Evolutionary conservation across 2,888 invertebrate species (phyloP), one percentile per base, ranked within the genome.

Genomic region (Herminia tarsipennalis): DNA sequence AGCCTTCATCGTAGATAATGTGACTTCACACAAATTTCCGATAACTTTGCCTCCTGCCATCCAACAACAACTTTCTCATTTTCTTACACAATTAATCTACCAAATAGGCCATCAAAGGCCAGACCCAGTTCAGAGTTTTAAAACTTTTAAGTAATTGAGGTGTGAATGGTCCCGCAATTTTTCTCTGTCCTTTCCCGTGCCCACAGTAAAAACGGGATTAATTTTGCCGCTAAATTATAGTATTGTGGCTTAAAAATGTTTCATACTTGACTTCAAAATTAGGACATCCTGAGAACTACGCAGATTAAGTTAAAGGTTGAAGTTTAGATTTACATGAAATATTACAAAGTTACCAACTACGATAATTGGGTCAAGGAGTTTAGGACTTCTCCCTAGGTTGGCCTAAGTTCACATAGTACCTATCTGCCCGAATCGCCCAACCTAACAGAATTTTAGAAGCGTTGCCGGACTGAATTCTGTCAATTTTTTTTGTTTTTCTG

Each of bases 51-150:
- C 4, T 13, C 25, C 24, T 8, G 2, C 8, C 24, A 17, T 22
- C n/a, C 6, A 9, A 21, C 30, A 13, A 56, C 36, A 32, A 57
- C 54, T 36, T 32, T 13, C 18, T 34, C 21, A 45, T 49, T 58
- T 41, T 32, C 33, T 32, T 32, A 29, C 24, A 18, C 36, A 46
- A 60, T 64, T 51, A 43, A 60, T 42, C 29, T 20, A 29, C 20
- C 6, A 35, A 42, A 42, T 16, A 34, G 27, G 18, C 41, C 30
- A 50, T 47, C 54, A 37, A 1, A 25, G 10, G 21, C 18, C 1
- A 10, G 21, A 34, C 13, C 25, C 30, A 30, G 38, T 47, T 35
- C 24, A 6, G 1, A 14, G 28, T 22, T 37, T 46, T 30, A 33
- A 8, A 32, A 27, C 30, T 38, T 47, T 52, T 2, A 60, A 37